phyloP scores from a whole-genome alignment of 2,888 invertebrate species.

The Ornithoptera alexandrae region DNA sequence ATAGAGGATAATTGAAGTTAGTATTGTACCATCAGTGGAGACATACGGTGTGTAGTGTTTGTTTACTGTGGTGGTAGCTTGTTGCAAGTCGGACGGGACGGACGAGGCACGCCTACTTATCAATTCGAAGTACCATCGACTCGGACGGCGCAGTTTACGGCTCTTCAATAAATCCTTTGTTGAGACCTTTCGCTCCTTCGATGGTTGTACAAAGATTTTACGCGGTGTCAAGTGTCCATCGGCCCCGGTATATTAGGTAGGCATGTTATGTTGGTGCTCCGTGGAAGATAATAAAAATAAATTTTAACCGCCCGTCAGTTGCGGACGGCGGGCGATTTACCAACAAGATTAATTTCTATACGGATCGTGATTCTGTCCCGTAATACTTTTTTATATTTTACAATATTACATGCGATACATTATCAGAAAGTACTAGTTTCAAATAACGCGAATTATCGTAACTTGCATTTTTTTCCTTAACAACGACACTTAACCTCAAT shows the following conservation, averaged over 20 bases:
- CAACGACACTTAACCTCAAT: too few relatives aligned
- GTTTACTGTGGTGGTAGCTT: conserved; percentile 47
- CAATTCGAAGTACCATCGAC: conserved; percentile 57
- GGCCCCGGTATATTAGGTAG: conserved; percentile 9
- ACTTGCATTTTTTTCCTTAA: background rate
- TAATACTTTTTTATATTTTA: background rate
- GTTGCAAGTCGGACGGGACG: conserved; percentile 42
- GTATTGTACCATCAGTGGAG: conserved; percentile 31
- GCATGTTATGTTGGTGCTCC: conserved; percentile 4
- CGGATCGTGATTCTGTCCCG: conserved; percentile 8
- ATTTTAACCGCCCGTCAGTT: conserved; percentile 10
- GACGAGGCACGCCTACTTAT: conserved; percentile 54
- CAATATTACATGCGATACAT: background rate
- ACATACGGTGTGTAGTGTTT: conserved; percentile 42
- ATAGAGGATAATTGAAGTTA: background rate
- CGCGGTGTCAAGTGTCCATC: conserved; percentile 35
- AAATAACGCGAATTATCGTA: background rate
- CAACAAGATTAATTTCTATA: conserved; percentile 11
- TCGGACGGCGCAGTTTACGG: conserved; percentile 57
- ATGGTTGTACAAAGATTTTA: conserved; percentile 51
- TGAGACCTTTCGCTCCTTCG: conserved; percentile 45
- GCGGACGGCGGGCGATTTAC: conserved; percentile 7
- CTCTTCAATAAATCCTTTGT: conserved; percentile 57
- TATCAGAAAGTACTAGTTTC: background rate
- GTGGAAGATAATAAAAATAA: conserved; percentile 19